Evolutionary conservation across 2,797 vertebrate genomes (phyloP).

Genomic region (Clangula hyemalis): DNA sequence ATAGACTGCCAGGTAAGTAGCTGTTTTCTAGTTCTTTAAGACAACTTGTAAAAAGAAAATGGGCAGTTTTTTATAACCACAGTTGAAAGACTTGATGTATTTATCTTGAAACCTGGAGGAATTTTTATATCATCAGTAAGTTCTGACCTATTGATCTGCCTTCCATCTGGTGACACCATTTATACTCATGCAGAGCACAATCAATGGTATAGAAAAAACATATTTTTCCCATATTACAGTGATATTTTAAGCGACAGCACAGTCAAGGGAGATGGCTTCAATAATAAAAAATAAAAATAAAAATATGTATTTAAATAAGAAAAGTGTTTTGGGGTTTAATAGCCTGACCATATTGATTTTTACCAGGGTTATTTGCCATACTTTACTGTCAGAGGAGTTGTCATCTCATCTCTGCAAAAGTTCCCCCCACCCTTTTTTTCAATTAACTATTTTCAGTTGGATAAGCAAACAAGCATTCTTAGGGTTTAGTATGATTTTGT

Average conservation of each 20-base stretch:
- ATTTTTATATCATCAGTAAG: slow-evolving; percentile 57
- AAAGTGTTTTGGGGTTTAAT: slow-evolving; percentile 28
- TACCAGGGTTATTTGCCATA: slow-evolving; percentile 17
- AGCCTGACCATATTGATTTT: slow-evolving; percentile 37
- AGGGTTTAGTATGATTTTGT: not conserved
- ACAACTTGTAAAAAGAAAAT: slow-evolving; percentile 49
- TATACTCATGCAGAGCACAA: slow-evolving; percentile 50
- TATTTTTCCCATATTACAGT: slow-evolving; percentile 37
- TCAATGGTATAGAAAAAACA: slow-evolving; percentile 49
- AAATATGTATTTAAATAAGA: not conserved
- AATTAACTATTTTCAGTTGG: slow-evolving; percentile 17
- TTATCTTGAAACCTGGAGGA: slow-evolving; percentile 56
- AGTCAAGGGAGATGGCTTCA: slow-evolving; percentile 4
- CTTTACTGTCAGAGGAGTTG: slow-evolving; percentile 19
- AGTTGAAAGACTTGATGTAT: slow-evolving; percentile 51
- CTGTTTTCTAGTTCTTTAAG: slow-evolving; percentile 53
- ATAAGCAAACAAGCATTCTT: not conserved
- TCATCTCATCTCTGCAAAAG: not conserved
- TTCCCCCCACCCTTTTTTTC: not conserved
- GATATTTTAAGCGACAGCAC: slow-evolving; percentile 38
- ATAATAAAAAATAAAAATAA: not conserved
- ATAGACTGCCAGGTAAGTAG: slow-evolving; percentile 55
- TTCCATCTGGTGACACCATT: slow-evolving; percentile 49
- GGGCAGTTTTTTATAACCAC: slow-evolving; percentile 25
- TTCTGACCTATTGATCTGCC: slow-evolving; percentile 60